These are phyloP conservation scores for Hafferia zeledoni DNA, from an alignment of 2,797 vertebrate genomes.

Conservation along the genomic window DNA sequence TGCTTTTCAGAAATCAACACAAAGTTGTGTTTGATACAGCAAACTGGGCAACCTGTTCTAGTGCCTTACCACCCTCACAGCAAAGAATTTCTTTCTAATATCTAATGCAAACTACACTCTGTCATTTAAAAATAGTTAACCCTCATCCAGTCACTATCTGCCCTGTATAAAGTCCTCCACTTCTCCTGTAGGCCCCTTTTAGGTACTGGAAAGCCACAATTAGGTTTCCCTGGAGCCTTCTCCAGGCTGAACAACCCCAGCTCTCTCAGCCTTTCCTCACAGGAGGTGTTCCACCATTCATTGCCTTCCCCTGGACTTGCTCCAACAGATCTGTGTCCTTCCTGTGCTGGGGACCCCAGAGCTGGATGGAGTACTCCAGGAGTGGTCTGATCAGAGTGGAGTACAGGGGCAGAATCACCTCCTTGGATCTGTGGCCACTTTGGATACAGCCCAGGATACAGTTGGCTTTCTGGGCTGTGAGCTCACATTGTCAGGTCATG, in stretches of 20 bases:
- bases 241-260: neutral
- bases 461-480: accelerated
- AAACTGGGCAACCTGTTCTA: neutral
- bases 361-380: accelerated
- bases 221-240: neutral
- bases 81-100: too few relatives aligned
- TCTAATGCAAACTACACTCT: neutral
- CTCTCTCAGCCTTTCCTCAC: neutral
- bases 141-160: neutral
- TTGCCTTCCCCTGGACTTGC: neutral
- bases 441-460: accelerated
- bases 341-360: neutral
- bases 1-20: neutral
- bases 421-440: accelerated
- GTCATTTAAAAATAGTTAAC: neutral
- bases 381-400: neutral
- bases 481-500: accelerated
- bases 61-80: too few relatives aligned
- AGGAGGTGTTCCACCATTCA: neutral
- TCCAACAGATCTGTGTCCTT: accelerated
- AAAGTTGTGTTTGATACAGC: neutral
- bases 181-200: neutral
- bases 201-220: neutral
- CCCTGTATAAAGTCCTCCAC: neutral
- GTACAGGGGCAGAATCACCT: neutral